Conservation (phyloP, 64 coral and sea anemone genomes). For the Stichodactyla mertensii region DNA sequence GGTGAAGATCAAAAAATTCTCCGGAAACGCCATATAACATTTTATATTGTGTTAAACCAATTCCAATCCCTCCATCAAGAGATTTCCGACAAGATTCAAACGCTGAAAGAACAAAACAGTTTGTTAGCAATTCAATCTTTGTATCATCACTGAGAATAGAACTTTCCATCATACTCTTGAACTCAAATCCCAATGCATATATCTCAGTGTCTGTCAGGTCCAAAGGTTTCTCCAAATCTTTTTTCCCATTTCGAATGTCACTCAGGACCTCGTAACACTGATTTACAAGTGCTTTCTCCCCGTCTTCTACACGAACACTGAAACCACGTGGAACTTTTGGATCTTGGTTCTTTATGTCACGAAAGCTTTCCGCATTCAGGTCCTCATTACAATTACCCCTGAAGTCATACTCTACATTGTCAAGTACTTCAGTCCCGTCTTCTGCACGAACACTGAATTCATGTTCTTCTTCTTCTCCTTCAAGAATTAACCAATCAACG, state of each 20-base stretch:
- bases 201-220: not conserved
- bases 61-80: no score
- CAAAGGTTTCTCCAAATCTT: not conserved
- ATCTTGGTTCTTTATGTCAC: no score
- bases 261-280: constrained; percentile 17
- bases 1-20: not conserved
- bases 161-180: not conserved
- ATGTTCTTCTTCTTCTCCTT: no score
- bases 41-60: not conserved
- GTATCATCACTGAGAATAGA: not conserved
- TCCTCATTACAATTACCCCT: no score
- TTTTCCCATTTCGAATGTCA: not conserved
- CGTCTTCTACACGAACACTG: not conserved
- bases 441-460: no score
- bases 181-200: not conserved
- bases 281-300: not conserved
- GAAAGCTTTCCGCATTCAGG: no score
- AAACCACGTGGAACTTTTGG: not conserved
- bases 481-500: constrained; percentile 23
- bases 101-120: not conserved
- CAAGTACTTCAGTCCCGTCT: no score
- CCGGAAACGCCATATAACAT: not conserved
- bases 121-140: not conserved
- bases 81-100: not conserved
- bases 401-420: no score